Percentiles rank a stretch among this genome's conserved stretches.
These are phyloP conservation scores for Arothron firmamentum DNA, from an alignment of 2,113 vertebrate genomes.

Conservation along the genomic window DNA sequence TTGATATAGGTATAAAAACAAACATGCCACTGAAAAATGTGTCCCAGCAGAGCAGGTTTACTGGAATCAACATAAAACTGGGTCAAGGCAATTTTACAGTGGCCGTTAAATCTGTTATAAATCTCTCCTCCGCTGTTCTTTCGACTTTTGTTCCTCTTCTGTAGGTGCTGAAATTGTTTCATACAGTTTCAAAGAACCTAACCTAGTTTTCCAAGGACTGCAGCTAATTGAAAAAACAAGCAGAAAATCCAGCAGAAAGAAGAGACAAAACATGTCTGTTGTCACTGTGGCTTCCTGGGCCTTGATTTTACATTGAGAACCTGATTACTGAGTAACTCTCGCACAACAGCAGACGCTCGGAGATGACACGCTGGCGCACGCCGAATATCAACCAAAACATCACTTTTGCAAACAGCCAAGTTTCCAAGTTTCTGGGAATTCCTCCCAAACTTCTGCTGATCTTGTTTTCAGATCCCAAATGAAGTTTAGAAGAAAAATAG, in stretches of 20 bases:
- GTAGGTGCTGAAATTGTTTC: constrained; percentile 51
- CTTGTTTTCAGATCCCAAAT: too few species aligned
- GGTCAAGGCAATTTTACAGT: constrained; percentile 39
- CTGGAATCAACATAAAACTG: constrained; percentile 43
- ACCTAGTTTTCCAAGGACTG: constrained; percentile 54
- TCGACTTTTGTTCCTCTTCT: constrained; percentile 43
- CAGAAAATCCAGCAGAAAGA: constrained; percentile 7
- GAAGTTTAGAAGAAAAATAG: too few species aligned
- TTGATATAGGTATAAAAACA: constrained; percentile 22
- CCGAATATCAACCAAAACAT: not conserved
- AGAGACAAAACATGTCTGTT: not conserved
- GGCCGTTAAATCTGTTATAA: constrained; percentile 39
- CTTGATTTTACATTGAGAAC: not conserved
- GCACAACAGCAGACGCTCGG: not conserved
- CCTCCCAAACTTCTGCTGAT: too few species aligned
- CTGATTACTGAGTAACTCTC: too few species aligned
- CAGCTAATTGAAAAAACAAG: constrained; percentile 17
- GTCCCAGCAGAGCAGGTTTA: constrained; percentile 19
- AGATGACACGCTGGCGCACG: not conserved
- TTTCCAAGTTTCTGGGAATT: not conserved
- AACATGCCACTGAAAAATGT: constrained; percentile 35
- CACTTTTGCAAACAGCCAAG: not conserved
- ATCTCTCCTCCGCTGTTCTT: constrained; percentile 16
- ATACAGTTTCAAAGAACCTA: constrained; percentile 44
- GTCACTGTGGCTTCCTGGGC: constrained; percentile 1